Evolutionary conservation across 2,113 vertebrate species (phyloP).

Genomic region (Verasper variegatus): DNA sequence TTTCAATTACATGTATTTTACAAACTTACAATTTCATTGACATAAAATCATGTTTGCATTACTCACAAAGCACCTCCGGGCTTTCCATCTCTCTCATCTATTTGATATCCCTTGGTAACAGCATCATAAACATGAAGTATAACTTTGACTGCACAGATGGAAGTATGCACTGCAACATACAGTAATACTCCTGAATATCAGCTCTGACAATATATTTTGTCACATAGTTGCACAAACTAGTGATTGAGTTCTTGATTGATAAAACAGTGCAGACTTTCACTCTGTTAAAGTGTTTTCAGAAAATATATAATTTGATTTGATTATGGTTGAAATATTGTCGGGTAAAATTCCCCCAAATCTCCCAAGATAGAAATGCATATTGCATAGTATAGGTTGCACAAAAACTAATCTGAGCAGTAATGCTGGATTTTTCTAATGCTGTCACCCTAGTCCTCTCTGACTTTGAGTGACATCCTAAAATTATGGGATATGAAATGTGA

Average conservation of each 20-base stretch:
- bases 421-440: not conserved
- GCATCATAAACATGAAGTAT: not conserved
- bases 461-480: not conserved
- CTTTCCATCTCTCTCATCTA: not conserved
- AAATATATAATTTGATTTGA: not conserved
- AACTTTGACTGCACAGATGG: not conserved
- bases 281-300: not conserved
- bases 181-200: not conserved
- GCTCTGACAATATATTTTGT: not conserved
- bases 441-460: not conserved
- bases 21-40: not conserved
- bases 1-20: not conserved
- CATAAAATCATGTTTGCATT: not conserved
- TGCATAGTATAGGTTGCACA: too few species aligned
- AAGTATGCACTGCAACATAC: too few species aligned
- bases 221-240: not conserved
- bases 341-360: not conserved
- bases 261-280: not conserved
- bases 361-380: too few species aligned
- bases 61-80: not conserved
- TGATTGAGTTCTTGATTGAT: not conserved
- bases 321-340: not conserved
- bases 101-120: not conserved
- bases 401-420: not conserved
- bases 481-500: conserved; percentile 26